Evolutionary conservation across 2,113 vertebrate species (phyloP).

Genomic region (Dermatemys mawii): DNA sequence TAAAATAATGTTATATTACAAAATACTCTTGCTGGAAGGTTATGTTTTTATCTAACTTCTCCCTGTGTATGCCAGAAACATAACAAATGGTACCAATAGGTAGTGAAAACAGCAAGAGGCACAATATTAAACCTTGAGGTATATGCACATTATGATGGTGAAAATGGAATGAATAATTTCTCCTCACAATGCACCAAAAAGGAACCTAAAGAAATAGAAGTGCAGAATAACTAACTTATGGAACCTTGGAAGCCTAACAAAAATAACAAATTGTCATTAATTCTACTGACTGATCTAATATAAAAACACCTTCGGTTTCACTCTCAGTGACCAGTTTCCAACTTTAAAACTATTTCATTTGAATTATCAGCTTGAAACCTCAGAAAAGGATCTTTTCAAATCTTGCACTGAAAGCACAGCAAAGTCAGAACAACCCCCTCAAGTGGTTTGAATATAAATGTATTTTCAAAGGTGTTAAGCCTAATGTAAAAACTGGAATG

Average conservation of each 20-base stretch:
- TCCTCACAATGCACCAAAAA: neutral
- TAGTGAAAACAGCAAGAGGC: neutral
- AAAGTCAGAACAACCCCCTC: neutral
- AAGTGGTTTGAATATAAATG: neutral
- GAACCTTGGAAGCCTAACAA: neutral
- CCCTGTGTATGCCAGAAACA: neutral
- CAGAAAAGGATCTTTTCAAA: neutral
- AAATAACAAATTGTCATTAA: neutral
- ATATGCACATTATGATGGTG: neutral
- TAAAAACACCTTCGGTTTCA: constrained; percentile 20
- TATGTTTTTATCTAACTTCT: neutral
- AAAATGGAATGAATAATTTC: neutral
- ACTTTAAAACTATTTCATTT: neutral
- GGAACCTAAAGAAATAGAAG: neutral
- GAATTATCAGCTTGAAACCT: neutral
- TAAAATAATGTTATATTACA: neutral
- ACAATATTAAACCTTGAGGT: neutral
- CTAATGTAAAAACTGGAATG: neutral
- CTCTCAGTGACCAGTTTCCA: neutral
- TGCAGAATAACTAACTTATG: neutral
- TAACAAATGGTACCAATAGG: neutral
- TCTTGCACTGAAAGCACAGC: neutral
- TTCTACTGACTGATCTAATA: neutral
- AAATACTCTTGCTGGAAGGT: neutral
- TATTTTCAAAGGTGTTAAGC: neutral